Conservation (phyloP, 2,888 invertebrate species). For the Parelbella ahira region DNA sequence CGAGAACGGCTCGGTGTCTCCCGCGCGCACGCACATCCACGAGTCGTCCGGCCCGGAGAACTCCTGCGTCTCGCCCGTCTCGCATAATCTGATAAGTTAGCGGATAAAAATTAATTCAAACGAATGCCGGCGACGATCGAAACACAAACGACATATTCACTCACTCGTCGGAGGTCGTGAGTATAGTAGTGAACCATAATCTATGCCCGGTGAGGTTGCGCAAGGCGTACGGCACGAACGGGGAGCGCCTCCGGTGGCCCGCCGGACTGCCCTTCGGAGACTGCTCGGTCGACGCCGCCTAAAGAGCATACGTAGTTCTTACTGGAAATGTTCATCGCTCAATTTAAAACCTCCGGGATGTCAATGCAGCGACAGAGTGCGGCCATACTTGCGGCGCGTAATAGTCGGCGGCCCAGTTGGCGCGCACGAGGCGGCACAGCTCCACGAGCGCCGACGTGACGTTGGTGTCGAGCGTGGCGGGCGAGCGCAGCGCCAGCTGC, state of each 20-base stretch:
- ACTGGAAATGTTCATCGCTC: too few relatives aligned
- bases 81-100: constrained; percentile 52
- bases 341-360: too few relatives aligned
- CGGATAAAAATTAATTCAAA: too few relatives aligned
- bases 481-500: constrained; percentile 83
- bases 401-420: constrained; percentile 93
- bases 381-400: constrained; percentile 78
- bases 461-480: constrained; percentile 90
- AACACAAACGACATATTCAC: too few relatives aligned
- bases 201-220: constrained; percentile 94
- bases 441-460: constrained; percentile 94
- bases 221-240: constrained; percentile 97
- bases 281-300: constrained; percentile 49
- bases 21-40: constrained; percentile 87
- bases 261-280: constrained; percentile 77
- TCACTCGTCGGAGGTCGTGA: constrained; percentile 84
- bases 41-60: constrained; percentile 72
- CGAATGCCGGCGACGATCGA: too few relatives aligned
- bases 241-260: constrained; percentile 87
- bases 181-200: constrained; percentile 91
- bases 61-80: constrained; percentile 37
- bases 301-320: too few relatives aligned
- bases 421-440: constrained; percentile 88
- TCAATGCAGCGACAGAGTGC: too few relatives aligned
- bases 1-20: constrained; percentile 90